phyloP scores from a whole-genome alignment of 2,888 invertebrate species.

The Orthonevra nobilis region DNA sequence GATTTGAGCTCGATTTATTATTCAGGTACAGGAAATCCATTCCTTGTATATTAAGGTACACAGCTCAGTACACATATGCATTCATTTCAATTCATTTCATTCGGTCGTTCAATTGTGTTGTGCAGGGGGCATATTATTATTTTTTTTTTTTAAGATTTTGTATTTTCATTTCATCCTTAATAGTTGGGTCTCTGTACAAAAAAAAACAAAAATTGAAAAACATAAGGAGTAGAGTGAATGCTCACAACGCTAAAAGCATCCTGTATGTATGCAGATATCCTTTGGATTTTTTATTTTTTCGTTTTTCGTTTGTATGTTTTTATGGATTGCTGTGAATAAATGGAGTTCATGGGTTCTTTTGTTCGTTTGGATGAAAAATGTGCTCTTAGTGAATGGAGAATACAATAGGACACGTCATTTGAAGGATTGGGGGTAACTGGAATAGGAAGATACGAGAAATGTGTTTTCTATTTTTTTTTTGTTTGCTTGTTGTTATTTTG shows the following conservation, averaged over 20 bases:
- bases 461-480: slow-evolving; percentile 9
- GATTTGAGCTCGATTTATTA: slow-evolving; percentile 68
- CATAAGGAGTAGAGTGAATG: slow-evolving; percentile 48
- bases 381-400: slow-evolving; percentile 63
- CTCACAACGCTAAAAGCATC: slow-evolving; percentile 64
- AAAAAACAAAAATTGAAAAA: slow-evolving; percentile 11
- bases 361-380: slow-evolving; percentile 61
- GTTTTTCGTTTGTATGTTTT: slow-evolving; percentile 36
- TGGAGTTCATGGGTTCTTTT: slow-evolving; percentile 69
- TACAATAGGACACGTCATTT: slow-evolving; percentile 69
- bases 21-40: slow-evolving; percentile 69
- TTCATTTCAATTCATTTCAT: slow-evolving; percentile 8
- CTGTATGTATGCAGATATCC: slow-evolving; percentile 55
- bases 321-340: slow-evolving; percentile 39
- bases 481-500: slow-evolving; percentile 32
- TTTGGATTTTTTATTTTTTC: slow-evolving; percentile 45
- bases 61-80: too few species aligned
- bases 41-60: too few species aligned
- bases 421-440: slow-evolving; percentile 55
- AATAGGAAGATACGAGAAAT: too few species aligned
- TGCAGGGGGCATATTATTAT: slow-evolving; percentile 24
- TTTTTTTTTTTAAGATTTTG: background rate
- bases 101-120: slow-evolving; percentile 20
- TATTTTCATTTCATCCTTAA: slow-evolving; percentile 42
- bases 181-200: slow-evolving; percentile 55